Evolutionary conservation across 2,888 invertebrate genomes (phyloP), one percentile per base, ranked within the genome.

Genomic region (Apoderus coryli): DNA sequence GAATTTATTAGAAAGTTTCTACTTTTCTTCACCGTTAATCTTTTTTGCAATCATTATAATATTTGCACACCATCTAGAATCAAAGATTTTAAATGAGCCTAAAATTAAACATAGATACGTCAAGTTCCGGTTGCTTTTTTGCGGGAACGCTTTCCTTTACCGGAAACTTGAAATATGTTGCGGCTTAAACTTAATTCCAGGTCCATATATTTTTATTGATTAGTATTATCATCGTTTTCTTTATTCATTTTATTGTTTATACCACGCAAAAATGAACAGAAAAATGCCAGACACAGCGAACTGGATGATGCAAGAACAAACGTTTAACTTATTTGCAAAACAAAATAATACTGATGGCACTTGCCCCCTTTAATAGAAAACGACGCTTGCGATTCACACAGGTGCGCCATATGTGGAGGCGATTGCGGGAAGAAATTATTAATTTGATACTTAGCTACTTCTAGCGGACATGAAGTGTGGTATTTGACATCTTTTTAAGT

Each of bases 91-190:
- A 19, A 19, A 19, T 19, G 3, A n/a, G 19, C 19, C 28, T 22
- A 28, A 16, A 16, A 28, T 7, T 16, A 28, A 16, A 16, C 28
- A 16, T 28, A n/a, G n/a, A n/a, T n/a, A 28, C 28, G 16, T 28
- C 28, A 16, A 10, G 22, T 22, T 29, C 29, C 14, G 22, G 29
- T 29, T 6, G 22, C 29, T 29, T 29, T 29, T 29, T 29, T 29
- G 29, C 29, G 10, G 22, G 22, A 29, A 29, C 19, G 22, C 5
- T 29, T 13, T 29, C 10, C 19, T 16, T 28, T 16, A 10, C 16
- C 16, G 10, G 28, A 28, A 10, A 28, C 16, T 28, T 28, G 16
- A 7, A 16, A 19, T 28, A 16, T 28, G 10, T 28, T 10, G 7
- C 15, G 28, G 3, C 3, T 16, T 28, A 28, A 28, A 16, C 19